phyloP scores from a whole-genome alignment of 1,140 invertebrate species.

The Lordiphosa collinella region DNA sequence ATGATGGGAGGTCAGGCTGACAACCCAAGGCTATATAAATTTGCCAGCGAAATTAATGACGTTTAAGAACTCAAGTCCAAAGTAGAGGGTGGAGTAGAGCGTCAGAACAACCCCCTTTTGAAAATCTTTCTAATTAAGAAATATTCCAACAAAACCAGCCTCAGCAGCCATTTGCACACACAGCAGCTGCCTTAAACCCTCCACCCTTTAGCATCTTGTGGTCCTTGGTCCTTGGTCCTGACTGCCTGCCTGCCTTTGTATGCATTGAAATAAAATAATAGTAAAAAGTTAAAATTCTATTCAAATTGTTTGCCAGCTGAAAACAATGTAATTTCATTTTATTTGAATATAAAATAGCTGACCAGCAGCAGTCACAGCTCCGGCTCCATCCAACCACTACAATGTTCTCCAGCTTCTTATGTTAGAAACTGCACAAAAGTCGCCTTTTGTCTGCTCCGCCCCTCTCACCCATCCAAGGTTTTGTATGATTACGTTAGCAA shows the following conservation, averaged over 20 bases:
- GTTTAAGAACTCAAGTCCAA: conserved; percentile 47
- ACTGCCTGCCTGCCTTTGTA: conserved; percentile 43
- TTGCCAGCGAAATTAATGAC: conserved; percentile 67
- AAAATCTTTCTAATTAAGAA: conserved; percentile 77
- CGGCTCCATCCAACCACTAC: conserved; percentile 7
- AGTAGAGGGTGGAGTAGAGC: not conserved
- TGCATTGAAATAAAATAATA: conserved; percentile 78
- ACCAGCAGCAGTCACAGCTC: conserved; percentile 20
- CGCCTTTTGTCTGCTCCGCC: conserved; percentile 58
- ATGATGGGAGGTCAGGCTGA: conserved; percentile 1
- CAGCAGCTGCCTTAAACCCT: conserved; percentile 36
- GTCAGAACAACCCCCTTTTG: conserved; percentile 58
- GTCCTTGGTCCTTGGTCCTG: conserved; percentile 14
- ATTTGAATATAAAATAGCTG: conserved; percentile 76
- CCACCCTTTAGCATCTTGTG: conserved; percentile 39
- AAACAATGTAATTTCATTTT: conserved; percentile 79
- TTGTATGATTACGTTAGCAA: conserved; percentile 75
- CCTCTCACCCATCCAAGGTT: conserved; percentile 47
- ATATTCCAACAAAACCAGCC: conserved; percentile 40
- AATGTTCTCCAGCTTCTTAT: conserved; percentile 70
- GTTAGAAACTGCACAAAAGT: conserved; percentile 65
- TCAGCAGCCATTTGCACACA: conserved; percentile 44
- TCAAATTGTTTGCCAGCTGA: conserved; percentile 79
- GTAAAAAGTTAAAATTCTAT: conserved; percentile 79
- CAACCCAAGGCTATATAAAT: conserved; percentile 60